Evolutionary conservation across 2,888 invertebrate genomes (phyloP).

Genomic region (Drosophila testacea): DNA sequence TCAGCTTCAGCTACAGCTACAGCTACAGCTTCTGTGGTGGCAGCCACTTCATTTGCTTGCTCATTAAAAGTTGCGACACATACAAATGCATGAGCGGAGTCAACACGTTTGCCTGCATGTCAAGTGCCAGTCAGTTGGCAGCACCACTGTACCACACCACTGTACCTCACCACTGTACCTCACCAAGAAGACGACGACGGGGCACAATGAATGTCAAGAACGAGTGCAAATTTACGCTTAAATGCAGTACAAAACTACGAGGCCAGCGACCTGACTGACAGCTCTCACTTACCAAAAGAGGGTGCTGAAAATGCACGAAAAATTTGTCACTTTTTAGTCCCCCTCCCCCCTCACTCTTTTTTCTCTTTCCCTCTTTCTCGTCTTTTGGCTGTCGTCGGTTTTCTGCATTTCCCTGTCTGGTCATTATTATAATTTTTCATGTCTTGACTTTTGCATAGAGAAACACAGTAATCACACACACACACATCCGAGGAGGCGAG

Average conservation of each 20-base stretch:
- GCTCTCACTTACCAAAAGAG: conserved; percentile 11
- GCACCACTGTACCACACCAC: conserved; percentile 5
- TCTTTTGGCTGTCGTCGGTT: conserved; percentile 7
- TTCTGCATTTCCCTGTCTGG: conserved; percentile 36
- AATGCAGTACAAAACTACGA: conserved; percentile 61
- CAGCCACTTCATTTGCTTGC: conserved; percentile 77
- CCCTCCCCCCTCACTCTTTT: background rate
- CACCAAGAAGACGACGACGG: background rate
- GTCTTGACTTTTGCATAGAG: conserved; percentile 41
- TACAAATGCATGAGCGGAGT: conserved; percentile 72
- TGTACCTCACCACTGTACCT: background rate
- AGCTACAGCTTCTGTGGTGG: conserved; percentile 37
- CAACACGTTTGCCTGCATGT: conserved; percentile 77
- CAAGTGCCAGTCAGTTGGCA: conserved; percentile 73
- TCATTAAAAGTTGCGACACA: conserved; percentile 79
- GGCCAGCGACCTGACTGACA: conserved; percentile 70
- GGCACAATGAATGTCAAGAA: conserved; percentile 74
- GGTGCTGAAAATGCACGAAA: conserved; percentile 51
- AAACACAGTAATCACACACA: conserved; percentile 45
- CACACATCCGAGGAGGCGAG: conserved; percentile 7
- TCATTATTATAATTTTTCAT: conserved; percentile 64
- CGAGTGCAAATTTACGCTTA: conserved; percentile 76
- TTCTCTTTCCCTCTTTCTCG: background rate
- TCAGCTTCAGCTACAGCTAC: conserved; percentile 13
- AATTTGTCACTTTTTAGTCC: conserved; percentile 61